These are phyloP conservation scores for Drosophila kambysellisi DNA, from an alignment of 2,888 invertebrate species.

Conservation along the genomic window DNA sequence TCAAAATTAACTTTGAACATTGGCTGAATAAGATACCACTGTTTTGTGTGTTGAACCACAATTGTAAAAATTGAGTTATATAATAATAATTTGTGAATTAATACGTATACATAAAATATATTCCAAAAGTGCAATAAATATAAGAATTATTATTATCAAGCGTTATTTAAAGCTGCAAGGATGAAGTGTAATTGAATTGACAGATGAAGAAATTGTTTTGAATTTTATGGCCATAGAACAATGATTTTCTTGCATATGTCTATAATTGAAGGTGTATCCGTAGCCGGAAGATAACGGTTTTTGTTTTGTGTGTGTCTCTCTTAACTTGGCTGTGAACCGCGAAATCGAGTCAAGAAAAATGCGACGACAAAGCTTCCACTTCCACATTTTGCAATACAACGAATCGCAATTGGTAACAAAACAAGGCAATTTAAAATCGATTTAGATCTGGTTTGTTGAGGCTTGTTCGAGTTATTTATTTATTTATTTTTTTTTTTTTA, in stretches of 20 bases:
- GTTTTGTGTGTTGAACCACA: conserved; percentile 25
- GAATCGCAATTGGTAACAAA: conserved; percentile 38
- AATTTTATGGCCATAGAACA: neutral
- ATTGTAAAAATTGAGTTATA: neutral
- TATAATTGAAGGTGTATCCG: conserved; percentile 5
- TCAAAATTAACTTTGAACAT: neutral
- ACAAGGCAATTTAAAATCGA: conserved; percentile 63
- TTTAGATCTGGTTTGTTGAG: conserved; percentile 48
- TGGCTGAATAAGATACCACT: conserved; percentile 12
- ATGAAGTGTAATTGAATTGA: neutral
- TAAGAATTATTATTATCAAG: conserved; percentile 32
- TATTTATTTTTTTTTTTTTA: conserved; percentile 19
- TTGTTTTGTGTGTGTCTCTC: conserved; percentile 14
- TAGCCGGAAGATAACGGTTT: conserved; percentile 29
- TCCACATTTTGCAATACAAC: conserved; percentile 60
- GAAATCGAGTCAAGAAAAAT: conserved; percentile 31
- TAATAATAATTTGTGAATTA: conserved; percentile 18
- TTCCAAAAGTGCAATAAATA: conserved; percentile 35
- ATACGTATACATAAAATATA: conserved; percentile 33
- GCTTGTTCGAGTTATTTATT: conserved; percentile 19
- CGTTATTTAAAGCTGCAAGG: conserved; percentile 1
- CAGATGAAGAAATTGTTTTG: neutral
- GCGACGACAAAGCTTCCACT: conserved; percentile 47
- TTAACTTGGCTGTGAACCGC: conserved; percentile 36
- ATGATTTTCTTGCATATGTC: neutral